A percentile compares a stretch with the other conserved stretches of the same genome.
These are phyloP conservation scores for Dicyrtoma fusca DNA, from an alignment of 2,888 invertebrate species.

Conservation along the genomic window DNA sequence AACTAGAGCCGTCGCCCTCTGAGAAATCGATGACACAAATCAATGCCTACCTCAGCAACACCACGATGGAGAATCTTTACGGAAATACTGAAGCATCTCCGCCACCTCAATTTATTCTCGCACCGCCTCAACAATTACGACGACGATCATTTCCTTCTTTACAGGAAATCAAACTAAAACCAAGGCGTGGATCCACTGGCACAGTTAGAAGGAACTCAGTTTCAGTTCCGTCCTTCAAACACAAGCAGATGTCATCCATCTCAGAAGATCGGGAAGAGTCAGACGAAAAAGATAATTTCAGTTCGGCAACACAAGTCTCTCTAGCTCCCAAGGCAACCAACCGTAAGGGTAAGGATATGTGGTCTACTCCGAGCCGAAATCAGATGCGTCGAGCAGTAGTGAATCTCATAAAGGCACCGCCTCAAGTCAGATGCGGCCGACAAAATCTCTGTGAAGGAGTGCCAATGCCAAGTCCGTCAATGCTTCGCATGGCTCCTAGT, in stretches of 20 bases:
- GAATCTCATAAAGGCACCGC: slow-evolving; percentile 2
- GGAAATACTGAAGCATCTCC: neutral
- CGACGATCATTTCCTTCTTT: neutral
- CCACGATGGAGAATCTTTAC: neutral
- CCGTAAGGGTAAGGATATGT: neutral
- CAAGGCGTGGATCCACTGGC: neutral
- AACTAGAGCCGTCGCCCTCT: neutral
- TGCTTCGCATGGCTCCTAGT: neutral
- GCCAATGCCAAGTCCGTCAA: slow-evolving; percentile 13
- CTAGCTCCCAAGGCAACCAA: neutral
- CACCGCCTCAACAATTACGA: slow-evolving; percentile 1
- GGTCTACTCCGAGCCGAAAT: neutral
- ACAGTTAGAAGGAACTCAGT: neutral
- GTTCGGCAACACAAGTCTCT: neutral
- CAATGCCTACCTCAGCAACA: neutral
- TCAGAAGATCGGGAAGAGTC: neutral
- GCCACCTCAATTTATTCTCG: slow-evolving; percentile 26
- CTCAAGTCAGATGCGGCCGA: neutral
- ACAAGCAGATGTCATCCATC: neutral
- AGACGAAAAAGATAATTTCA: neutral
- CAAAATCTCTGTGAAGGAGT: slow-evolving; percentile 18
- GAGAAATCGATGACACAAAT: slow-evolving; percentile 2
- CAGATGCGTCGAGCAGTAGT: neutral
- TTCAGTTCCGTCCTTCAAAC: slow-evolving; percentile 14
- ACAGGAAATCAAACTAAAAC: neutral